Conservation (phyloP, 2,113 vertebrate genomes). For the Pelecanoides urinatrix region DNA sequence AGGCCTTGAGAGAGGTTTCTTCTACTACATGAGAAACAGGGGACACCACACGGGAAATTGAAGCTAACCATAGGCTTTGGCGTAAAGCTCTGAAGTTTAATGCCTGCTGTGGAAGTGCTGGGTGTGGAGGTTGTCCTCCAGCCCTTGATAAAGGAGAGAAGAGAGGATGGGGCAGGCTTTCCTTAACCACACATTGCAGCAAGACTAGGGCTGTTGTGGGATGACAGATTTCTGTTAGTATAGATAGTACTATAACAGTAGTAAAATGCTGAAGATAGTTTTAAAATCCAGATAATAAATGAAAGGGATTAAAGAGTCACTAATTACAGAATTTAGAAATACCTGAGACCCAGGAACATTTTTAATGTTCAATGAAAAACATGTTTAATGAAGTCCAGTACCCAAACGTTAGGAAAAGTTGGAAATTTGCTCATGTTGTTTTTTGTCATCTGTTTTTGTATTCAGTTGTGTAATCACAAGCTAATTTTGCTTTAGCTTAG, state of each 20-base stretch:
- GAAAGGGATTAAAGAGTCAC: neutral
- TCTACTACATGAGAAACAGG: neutral
- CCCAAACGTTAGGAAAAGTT: neutral
- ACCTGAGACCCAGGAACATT: neutral
- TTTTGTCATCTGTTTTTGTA: neutral
- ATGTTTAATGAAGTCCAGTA: neutral
- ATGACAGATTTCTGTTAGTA: neutral
- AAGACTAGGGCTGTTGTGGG: neutral
- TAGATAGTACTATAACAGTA: neutral
- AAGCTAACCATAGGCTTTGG: neutral
- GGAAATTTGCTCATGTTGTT: neutral
- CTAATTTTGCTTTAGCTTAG: neutral
- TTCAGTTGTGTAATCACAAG: neutral
- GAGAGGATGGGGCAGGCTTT: neutral
- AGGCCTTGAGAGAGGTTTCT: neutral
- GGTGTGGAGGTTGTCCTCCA: neutral
- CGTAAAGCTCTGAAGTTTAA: neutral
- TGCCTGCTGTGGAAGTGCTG: neutral
- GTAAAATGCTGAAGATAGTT: neutral
- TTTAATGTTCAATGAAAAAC: neutral
- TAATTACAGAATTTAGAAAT: neutral
- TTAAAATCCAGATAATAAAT: neutral
- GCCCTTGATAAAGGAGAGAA: neutral
- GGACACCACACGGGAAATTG: neutral
- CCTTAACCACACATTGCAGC: neutral